Conservation (phyloP, 2,888 invertebrate species). For the Andrena camellia region DNA sequence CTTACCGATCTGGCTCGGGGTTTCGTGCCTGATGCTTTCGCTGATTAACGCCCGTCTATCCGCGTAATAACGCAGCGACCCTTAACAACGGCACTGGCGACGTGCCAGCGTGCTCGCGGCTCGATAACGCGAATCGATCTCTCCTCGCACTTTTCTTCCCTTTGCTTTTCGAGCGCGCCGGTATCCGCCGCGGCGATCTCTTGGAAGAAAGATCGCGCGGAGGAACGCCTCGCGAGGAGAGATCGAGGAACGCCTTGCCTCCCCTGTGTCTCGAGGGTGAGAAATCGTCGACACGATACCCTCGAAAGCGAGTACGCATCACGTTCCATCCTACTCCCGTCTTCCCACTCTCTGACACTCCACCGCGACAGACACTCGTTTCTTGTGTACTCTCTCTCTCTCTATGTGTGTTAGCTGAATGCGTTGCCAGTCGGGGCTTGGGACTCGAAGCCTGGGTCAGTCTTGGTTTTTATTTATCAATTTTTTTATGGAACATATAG, state of each 20-base stretch:
- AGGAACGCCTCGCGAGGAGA: background rate
- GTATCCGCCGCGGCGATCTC: background rate
- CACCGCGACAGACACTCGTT: conserved; percentile 28
- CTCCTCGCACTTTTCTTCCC: background rate
- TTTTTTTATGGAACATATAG: no score
- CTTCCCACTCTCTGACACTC: conserved; percentile 30
- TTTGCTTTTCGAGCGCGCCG: background rate
- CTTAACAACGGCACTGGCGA: conserved; percentile 23
- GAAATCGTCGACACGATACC: conserved; percentile 33
- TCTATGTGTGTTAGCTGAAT: conserved; percentile 42
- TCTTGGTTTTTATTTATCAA: no score
- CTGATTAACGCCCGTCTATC: conserved; percentile 41
- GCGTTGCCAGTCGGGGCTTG: conserved; percentile 50
- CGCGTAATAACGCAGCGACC: background rate
- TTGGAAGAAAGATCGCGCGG: background rate
- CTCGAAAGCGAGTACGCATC: conserved; percentile 3
- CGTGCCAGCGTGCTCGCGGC: conserved; percentile 8
- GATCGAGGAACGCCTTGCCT: background rate
- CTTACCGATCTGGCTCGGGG: conserved; percentile 12
- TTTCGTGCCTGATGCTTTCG: conserved; percentile 41
- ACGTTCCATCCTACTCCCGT: conserved; percentile 15
- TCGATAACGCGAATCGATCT: conserved; percentile 36
- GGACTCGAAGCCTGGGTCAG: conserved; percentile 27
- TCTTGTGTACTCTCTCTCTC: conserved; percentile 34
- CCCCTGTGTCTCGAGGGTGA: background rate